phyloP scores from a whole-genome alignment of 2,113 vertebrate genomes.

The human (Homo sapiens) region GRCh38 chr2:214341501-214342000 shows the following conservation, averaged over 20 bases:
- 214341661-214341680: background rate
- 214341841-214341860: background rate
- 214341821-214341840: background rate
- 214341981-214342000: background rate
- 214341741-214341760: background rate
- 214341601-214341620: background rate
- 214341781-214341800: background rate
- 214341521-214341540: background rate
- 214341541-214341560: background rate
- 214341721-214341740: background rate
- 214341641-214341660: background rate
- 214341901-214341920: background rate
- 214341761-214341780: background rate
- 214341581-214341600: background rate
- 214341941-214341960: background rate
- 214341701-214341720: background rate
- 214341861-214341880: background rate
- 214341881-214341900: background rate
- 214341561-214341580: background rate
- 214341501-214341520: constrained; percentile 15
- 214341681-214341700: background rate
- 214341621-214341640: background rate
- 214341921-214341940: background rate
- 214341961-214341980: background rate
- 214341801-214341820: background rate